A percentile compares a stretch with the other conserved stretches of the same genome.
Conservation (phyloP, 2,797 vertebrate genomes). For the Anguilla megastoma region DNA sequence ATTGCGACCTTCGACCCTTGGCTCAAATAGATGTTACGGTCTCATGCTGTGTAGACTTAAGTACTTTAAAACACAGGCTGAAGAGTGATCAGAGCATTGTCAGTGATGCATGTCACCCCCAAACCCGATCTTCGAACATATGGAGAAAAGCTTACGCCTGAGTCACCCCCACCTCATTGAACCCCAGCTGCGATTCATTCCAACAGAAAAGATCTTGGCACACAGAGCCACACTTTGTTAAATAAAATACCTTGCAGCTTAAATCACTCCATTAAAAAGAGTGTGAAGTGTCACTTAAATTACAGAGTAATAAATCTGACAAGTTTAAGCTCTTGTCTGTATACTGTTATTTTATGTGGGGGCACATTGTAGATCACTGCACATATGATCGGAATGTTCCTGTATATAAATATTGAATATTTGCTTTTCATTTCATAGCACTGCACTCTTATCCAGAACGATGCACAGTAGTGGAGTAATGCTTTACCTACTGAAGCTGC, state of each 20-base stretch:
- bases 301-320: slow-evolving; percentile 28
- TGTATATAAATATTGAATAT: background rate
- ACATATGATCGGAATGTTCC: slow-evolving; percentile 9
- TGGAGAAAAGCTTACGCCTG: slow-evolving; percentile 37
- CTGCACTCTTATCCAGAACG: background rate
- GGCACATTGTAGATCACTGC: background rate
- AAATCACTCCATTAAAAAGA: slow-evolving; percentile 20
- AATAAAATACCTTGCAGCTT: slow-evolving; percentile 23
- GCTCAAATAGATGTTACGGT: slow-evolving; percentile 54
- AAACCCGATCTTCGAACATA: slow-evolving; percentile 53
- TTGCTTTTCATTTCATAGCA: background rate
- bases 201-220: slow-evolving; percentile 37
- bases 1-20: slow-evolving; percentile 57
- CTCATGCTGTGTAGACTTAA: slow-evolving; percentile 55
- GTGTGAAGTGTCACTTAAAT: background rate
- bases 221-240: slow-evolving; percentile 20
- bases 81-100: slow-evolving; percentile 45
- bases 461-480: background rate
- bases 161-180: slow-evolving; percentile 28
- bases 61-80: slow-evolving; percentile 58
- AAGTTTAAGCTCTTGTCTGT: slow-evolving; percentile 23
- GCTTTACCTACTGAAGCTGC: background rate
- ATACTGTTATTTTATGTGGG: background rate
- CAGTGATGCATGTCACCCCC: slow-evolving; percentile 49
- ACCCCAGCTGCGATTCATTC: slow-evolving; percentile 46